Base-by-base conservation (phyloP, 2,888 invertebrate genomes). In the Pantelozetes paolii region DNA sequence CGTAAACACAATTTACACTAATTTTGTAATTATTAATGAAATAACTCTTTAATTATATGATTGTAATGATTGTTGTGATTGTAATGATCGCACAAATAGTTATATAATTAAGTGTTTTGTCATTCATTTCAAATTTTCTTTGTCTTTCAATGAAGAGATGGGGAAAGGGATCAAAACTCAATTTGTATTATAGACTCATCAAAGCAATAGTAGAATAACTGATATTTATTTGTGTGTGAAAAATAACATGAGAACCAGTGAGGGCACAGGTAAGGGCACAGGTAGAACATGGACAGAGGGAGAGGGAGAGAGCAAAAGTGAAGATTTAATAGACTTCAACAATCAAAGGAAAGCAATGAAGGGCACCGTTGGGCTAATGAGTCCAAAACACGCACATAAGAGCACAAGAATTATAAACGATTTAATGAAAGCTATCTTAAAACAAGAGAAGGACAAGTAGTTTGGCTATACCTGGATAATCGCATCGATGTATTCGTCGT, bases 401-500 rank as follows among this genome's bases (percentile, higher is more conserved):
- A 3, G 23, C 23, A 20, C 30, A 5, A 8, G 36, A 36, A 36
- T 36, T 36, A 11, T n/a, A 36, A 5, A 11, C 36, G 36, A 36
- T 36, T 36, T 36, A 11, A 36, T 36, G 11, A 11, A 8, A 30
- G 57, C 6, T 15, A 9, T 28, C 15, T 59, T 15, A 23, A 59
- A 11, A 2, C 13, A 9, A 30, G 30, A 15, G 23, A 15, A 67
- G 30, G n/a, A 28, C 20, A 20, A 45, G 23, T n/a, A 15, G 64
- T 79, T 78, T 79, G 59, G 72, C 77, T 83, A 80, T n/a, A 83
- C 94, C 96, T 83, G 92, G 89, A 84, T 92, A 96, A 86, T 94
- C 92, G 85, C 97, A 97, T 84, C 92, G 94, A 82, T 97, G 96
- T 80, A 96, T 94, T 81, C 97, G 85, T 79, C 96, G 86, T 83